These are phyloP conservation scores for Tursiops truncatus DNA, from an alignment of 2,113 vertebrate genomes.

Conservation along the genomic window DNA sequence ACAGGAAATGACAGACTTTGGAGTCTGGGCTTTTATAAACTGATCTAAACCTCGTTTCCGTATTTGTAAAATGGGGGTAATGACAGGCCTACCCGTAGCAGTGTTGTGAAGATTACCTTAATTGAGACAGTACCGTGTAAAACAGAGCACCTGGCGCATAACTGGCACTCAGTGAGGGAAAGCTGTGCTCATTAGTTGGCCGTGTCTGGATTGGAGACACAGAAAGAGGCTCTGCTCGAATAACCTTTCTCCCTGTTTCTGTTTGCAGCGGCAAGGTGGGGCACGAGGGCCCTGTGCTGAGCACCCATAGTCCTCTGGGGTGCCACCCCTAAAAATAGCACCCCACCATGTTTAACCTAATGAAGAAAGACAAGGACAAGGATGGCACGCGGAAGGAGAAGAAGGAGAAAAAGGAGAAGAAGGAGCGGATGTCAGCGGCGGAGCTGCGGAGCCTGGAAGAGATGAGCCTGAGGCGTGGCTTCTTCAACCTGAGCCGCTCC, in stretches of 20 bases:
- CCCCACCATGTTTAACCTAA: conserved; percentile 90
- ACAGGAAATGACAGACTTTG: not conserved
- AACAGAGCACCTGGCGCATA: not conserved
- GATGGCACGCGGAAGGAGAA: conserved; percentile 91
- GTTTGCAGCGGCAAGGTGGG: conserved; percentile 68
- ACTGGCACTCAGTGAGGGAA: not conserved
- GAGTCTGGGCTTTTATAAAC: not conserved
- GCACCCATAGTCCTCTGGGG: not conserved
- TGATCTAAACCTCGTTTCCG: not conserved
- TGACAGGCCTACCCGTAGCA: not conserved
- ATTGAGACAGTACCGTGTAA: not conserved
- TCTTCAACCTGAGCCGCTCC: conserved; percentile 93
- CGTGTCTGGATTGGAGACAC: not conserved
- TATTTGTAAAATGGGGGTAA: not conserved
- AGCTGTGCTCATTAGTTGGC: not conserved
- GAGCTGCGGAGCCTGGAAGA: conserved; percentile 96
- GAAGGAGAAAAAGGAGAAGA: conserved; percentile 96
- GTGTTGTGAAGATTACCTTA: not conserved
- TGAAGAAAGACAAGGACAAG: conserved; percentile 94
- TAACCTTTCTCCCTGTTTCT: conserved; percentile 53
- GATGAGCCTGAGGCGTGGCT: conserved; percentile 94
- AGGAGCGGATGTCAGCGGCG: conserved; percentile 95
- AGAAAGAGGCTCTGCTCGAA: not conserved
- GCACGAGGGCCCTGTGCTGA: not conserved
- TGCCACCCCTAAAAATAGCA: not conserved